phyloP scores from a whole-genome alignment of 2,888 invertebrate genomes.

The Ctena decussata region DNA sequence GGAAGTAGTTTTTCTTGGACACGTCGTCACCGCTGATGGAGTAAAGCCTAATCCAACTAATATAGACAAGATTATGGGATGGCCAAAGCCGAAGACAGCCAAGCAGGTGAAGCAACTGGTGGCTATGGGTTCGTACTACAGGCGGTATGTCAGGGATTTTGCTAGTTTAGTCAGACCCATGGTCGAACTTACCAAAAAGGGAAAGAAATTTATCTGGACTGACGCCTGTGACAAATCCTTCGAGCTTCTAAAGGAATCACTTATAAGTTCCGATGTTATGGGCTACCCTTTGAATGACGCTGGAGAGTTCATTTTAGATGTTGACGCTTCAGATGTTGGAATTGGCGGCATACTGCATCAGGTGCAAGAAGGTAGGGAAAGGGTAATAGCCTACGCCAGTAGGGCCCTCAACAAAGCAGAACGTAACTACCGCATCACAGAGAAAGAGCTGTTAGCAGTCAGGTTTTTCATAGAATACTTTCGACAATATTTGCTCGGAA shows the following conservation, averaged over 20 bases:
- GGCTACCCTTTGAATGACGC: conserved; percentile 25
- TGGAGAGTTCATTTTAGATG: conserved; percentile 2
- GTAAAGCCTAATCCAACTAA: conserved; percentile 22
- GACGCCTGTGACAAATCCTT: conserved; percentile 14
- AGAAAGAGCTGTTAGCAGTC: conserved; percentile 9
- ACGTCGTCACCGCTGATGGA: conserved; percentile 31
- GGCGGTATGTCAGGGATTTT: conserved; percentile 24
- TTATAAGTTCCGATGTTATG: conserved; percentile 21
- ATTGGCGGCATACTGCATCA: conserved; percentile 18
- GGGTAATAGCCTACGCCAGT: conserved; percentile 37
- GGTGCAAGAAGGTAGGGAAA: conserved; percentile 13
- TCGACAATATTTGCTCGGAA: conserved; percentile 25
- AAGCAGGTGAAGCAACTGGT: conserved; percentile 31
- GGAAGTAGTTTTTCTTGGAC: conserved; percentile 31
- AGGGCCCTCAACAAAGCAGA: conserved; percentile 16
- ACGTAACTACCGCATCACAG: conserved; percentile 26
- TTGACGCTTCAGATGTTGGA: conserved; percentile 19
- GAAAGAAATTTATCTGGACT: conserved; percentile 11
- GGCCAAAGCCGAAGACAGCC: conserved; percentile 18
- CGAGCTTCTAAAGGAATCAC: background rate
- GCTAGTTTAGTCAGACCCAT: conserved; percentile 28
- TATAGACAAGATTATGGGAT: conserved; percentile 18
- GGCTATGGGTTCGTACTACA: conserved; percentile 25
- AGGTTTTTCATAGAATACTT: conserved; percentile 28
- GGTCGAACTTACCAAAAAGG: conserved; percentile 33